A percentile compares a stretch with the other conserved stretches of the same genome.
Conservation (phyloP, 2,797 vertebrate genomes). For the Neoniphon sammara region DNA sequence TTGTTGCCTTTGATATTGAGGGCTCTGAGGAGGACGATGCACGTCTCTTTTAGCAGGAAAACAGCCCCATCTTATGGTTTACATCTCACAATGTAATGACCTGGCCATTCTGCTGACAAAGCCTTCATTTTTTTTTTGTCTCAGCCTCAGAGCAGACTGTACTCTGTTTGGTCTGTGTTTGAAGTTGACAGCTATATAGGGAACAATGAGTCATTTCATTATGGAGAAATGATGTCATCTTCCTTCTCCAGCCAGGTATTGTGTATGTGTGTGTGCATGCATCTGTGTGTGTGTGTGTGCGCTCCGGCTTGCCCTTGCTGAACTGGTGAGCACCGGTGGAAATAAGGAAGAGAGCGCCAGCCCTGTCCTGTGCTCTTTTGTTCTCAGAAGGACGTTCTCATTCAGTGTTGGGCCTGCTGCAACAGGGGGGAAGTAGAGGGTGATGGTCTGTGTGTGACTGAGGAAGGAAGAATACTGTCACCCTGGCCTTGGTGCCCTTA, state of each 20-base stretch:
- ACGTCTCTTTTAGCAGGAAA: not conserved
- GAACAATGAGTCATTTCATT: slow-evolving; percentile 73
- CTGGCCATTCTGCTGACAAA: slow-evolving; percentile 58
- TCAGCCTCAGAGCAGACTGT: not conserved
- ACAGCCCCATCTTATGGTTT: slow-evolving; percentile 21
- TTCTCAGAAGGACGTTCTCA: slow-evolving; percentile 54
- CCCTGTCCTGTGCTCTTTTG: slow-evolving; percentile 63
- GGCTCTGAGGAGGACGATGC: slow-evolving; percentile 11
- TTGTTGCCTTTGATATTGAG: slow-evolving; percentile 6
- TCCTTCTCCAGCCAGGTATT: slow-evolving; percentile 62
- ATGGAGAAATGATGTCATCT: slow-evolving; percentile 73
- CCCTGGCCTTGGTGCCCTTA: not conserved
- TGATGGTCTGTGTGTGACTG: slow-evolving; percentile 14
- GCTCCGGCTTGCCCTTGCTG: slow-evolving; percentile 51
- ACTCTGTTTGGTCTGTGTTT: slow-evolving; percentile 41
- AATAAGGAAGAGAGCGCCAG: slow-evolving; percentile 57
- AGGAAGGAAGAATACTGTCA: slow-evolving; percentile 30
- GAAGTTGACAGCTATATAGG: slow-evolving; percentile 66
- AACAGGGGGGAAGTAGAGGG: slow-evolving; percentile 37
- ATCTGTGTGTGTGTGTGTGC: slow-evolving; percentile 26
- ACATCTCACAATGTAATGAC: slow-evolving; percentile 44
- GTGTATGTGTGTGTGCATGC: slow-evolving; percentile 41
- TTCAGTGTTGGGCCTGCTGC: not conserved
- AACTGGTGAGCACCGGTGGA: slow-evolving; percentile 45
- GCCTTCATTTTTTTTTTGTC: slow-evolving; percentile 22